Evolutionary conservation across 1,140 invertebrate species (phyloP).

Genomic region (Drosophila sp.): DNA sequence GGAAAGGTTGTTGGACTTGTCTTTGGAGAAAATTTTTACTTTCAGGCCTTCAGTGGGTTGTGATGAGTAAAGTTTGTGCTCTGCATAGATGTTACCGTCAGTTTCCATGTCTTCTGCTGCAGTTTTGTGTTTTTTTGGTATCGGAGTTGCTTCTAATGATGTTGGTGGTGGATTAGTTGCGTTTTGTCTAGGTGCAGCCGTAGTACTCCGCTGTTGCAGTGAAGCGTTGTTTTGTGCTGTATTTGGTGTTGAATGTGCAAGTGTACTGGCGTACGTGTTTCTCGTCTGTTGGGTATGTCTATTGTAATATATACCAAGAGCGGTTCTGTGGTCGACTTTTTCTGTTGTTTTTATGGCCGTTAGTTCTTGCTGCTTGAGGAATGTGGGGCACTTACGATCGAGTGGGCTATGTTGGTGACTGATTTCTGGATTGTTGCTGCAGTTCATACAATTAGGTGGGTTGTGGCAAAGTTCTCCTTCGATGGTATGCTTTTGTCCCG

Average conservation of each 20-base stretch:
- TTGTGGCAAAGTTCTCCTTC: conserved; percentile 15
- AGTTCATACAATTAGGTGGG: conserved; percentile 9
- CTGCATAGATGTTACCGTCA: neutral
- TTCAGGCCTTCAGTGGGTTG: no score
- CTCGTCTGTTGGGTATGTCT: neutral
- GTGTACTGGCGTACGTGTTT: conserved; percentile 12
- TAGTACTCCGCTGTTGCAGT: no score
- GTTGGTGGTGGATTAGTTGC: no score
- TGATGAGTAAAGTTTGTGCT: neutral
- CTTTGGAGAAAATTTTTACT: no score
- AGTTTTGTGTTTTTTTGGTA: no score
- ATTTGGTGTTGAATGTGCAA: neutral
- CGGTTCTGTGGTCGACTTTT: neutral
- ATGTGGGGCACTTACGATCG: no score
- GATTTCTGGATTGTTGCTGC: conserved; percentile 7
- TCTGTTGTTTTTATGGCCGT: conserved; percentile 19
- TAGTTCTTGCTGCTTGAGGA: no score
- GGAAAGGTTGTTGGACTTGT: no score
- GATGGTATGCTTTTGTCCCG: conserved; percentile 5
- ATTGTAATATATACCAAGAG: conserved; percentile 1
- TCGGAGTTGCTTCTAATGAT: no score
- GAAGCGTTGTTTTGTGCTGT: no score
- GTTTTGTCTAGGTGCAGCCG: no score
- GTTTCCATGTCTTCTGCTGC: no score
- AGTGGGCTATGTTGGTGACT: neutral